Evolutionary conservation across 1,140 invertebrate genomes (phyloP).

Genomic region (Cherax quadricarinatus): DNA sequence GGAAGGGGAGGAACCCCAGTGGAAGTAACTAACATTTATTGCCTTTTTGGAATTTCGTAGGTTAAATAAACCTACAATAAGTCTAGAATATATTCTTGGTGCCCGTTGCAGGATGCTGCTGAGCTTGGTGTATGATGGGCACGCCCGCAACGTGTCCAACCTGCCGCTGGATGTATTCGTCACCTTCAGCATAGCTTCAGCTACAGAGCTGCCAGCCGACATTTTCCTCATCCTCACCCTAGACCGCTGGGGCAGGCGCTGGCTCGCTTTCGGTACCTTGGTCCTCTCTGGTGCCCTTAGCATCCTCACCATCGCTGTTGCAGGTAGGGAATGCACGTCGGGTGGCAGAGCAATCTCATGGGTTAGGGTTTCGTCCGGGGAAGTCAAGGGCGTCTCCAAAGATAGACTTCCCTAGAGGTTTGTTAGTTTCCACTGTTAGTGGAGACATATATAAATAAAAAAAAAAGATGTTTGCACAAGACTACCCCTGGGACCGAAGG

Average conservation of each 20-base stretch:
- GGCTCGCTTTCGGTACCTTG: slow-evolving; percentile 88
- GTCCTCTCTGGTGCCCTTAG: slow-evolving; percentile 88
- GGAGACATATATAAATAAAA: no score
- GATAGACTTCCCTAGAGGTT: no score
- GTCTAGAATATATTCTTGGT: neutral
- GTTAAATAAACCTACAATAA: no score
- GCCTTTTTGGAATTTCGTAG: no score
- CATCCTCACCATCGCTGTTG: slow-evolving; percentile 84
- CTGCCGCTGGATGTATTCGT: slow-evolving; percentile 86
- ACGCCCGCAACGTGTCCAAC: slow-evolving; percentile 89
- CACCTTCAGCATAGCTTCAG: slow-evolving; percentile 89
- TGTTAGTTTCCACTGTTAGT: no score
- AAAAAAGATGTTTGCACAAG: no score
- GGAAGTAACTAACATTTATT: no score
- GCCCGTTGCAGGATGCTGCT: slow-evolving; percentile 84
- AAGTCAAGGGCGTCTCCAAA: no score
- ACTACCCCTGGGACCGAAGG: no score
- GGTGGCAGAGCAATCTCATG: slow-evolving; percentile 76
- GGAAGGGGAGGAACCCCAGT: no score
- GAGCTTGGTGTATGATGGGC: slow-evolving; percentile 90
- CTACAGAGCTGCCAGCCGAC: slow-evolving; percentile 89
- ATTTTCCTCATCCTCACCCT: slow-evolving; percentile 87
- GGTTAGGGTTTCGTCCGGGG: no score
- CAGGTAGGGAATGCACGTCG: slow-evolving; percentile 75
- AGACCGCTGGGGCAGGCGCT: slow-evolving; percentile 89